A percentile compares a stretch with the other conserved stretches of the same genome.
phyloP scores from a whole-genome alignment of 2,797 vertebrate species.

The Spondyliosoma cantharus region DNA sequence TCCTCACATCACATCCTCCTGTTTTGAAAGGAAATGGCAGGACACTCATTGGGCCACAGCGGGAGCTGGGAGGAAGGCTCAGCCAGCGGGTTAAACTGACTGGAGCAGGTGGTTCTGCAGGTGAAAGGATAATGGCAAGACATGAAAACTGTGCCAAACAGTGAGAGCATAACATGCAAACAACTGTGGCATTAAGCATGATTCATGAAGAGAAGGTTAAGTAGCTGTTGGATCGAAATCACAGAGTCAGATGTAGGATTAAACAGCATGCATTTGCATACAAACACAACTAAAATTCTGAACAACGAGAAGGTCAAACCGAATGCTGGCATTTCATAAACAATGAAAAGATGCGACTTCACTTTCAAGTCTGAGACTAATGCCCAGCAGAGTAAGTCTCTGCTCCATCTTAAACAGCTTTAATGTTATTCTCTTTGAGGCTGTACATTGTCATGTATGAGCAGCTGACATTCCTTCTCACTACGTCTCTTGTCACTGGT shows the following conservation, averaged over 20 bases:
- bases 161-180: conserved; percentile 3
- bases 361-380: conserved; percentile 58
- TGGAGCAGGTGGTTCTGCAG: conserved; percentile 55
- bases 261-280: not conserved
- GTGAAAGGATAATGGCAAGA: conserved; percentile 14
- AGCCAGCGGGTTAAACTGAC: not conserved
- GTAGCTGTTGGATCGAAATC: not conserved
- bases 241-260: not conserved
- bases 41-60: conserved; percentile 36
- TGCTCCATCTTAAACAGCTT: conserved; percentile 68
- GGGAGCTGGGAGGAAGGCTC: conserved; percentile 22
- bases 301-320: conserved; percentile 32
- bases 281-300: conserved; percentile 1
- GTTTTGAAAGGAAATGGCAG: conserved; percentile 74
- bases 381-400: conserved; percentile 64
- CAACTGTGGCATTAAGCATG: not conserved
- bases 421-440: conserved; percentile 81
- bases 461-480: conserved; percentile 61
- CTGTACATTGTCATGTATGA: conserved; percentile 71
- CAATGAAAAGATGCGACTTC: conserved; percentile 46
- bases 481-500: conserved; percentile 35
- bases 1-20: conserved; percentile 72
- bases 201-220: conserved; percentile 18
- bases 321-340: conserved; percentile 46
- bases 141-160: not conserved